phyloP scores from a whole-genome alignment of 2,797 vertebrate genomes.

The Pseudochromis fuscus region DNA sequence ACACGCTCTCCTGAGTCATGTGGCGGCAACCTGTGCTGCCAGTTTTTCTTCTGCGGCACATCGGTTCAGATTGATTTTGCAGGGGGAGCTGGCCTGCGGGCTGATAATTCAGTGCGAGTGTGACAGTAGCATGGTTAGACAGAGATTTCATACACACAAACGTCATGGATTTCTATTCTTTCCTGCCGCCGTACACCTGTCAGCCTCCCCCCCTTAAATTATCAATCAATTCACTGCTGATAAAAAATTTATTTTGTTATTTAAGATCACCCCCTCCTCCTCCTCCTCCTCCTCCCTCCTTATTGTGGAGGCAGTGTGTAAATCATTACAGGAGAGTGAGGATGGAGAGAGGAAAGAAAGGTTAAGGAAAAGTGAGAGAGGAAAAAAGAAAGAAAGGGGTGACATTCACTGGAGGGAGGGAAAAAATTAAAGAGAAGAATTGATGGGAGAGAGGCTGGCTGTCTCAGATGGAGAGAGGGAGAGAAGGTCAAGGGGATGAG shows the following conservation, averaged over 20 bases:
- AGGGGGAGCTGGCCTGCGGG: conserved; percentile 33
- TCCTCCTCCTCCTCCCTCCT: not conserved
- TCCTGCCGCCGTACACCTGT: conserved; percentile 58
- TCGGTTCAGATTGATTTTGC: conserved; percentile 55
- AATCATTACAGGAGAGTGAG: conserved; percentile 59
- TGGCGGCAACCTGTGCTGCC: conserved; percentile 24
- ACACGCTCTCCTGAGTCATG: conserved; percentile 40
- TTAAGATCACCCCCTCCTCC: conserved; percentile 45
- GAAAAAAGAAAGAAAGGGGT: conserved; percentile 14
- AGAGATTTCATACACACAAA: conserved; percentile 32
- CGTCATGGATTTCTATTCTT: conserved; percentile 37
- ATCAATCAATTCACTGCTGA: conserved; percentile 71
- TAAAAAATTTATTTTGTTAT: conserved; percentile 76
- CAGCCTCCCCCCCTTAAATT: conserved; percentile 54
- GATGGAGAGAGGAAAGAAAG: conserved; percentile 39
- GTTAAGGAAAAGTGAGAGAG: conserved; percentile 46
- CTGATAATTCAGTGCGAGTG: conserved; percentile 49
- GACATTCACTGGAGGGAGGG: conserved; percentile 65
- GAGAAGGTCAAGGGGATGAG: conserved; percentile 76
- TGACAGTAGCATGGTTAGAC: conserved; percentile 61
- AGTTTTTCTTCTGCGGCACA: conserved; percentile 28
- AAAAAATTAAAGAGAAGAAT: conserved; percentile 66
- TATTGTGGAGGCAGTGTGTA: conserved; percentile 57
- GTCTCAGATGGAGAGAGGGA: conserved; percentile 58
- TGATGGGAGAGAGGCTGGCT: conserved; percentile 57